A percentile compares a stretch with the other conserved stretches of the same genome.
phyloP scores from a whole-genome alignment of 2,113 vertebrate genomes.

The Rana temporaria region DNA sequence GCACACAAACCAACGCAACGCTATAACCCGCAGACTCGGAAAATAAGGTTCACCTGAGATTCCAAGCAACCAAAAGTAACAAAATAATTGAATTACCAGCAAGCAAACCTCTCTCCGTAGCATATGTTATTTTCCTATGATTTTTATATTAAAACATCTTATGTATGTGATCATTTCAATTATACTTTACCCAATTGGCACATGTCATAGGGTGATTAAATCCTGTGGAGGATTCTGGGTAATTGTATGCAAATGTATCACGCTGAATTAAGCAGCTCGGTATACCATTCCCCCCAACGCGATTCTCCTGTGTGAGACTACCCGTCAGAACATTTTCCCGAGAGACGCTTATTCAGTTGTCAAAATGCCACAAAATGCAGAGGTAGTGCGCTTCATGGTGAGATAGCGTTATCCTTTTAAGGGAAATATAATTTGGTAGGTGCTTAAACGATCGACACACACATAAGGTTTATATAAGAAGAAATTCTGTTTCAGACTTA shows the following conservation, averaged over 20 bases:
- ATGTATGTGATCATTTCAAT: neutral
- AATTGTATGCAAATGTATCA: conserved; percentile 45
- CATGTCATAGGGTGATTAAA: conserved; percentile 41
- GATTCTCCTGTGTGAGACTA: conserved; percentile 36
- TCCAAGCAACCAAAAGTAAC: neutral
- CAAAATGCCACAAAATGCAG: conserved; percentile 53
- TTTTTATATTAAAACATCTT: neutral
- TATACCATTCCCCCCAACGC: conserved; percentile 14
- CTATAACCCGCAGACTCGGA: conserved; percentile 10
- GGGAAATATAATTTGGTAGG: conserved; percentile 40
- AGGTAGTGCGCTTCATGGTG: conserved; percentile 40
- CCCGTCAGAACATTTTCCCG: conserved; percentile 50
- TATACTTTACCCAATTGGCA: conserved; percentile 28
- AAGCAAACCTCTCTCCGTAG: neutral
- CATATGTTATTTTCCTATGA: too few species aligned
- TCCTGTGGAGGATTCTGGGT: conserved; percentile 40
- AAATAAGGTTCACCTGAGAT: neutral
- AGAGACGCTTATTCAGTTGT: conserved; percentile 47
- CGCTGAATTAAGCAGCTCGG: conserved; percentile 46
- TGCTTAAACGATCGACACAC: neutral
- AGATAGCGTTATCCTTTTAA: conserved; percentile 43
- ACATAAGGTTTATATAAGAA: too few species aligned
- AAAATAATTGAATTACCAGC: neutral
- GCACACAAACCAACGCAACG: conserved; percentile 50
- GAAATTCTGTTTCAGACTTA: too few species aligned